Conservation (phyloP, 2,113 vertebrate species). For the Nesogale talazaci region DNA sequence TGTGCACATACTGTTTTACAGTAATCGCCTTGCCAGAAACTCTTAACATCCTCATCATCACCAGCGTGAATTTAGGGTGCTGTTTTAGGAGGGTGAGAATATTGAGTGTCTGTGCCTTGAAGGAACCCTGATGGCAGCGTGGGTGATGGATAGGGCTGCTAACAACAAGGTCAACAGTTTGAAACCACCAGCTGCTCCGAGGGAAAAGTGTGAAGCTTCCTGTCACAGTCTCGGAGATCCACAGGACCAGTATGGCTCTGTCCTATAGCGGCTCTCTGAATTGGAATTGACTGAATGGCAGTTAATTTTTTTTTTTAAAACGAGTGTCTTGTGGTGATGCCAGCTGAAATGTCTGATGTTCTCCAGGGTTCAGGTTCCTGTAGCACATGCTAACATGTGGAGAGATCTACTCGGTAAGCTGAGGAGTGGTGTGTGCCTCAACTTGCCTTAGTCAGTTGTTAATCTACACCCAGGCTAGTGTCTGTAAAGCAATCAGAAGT, state of each 20-base stretch:
- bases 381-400: not conserved
- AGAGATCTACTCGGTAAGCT: too few relatives aligned
- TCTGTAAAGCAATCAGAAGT: not conserved
- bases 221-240: too few relatives aligned
- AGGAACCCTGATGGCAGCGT: too few relatives aligned
- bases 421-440: fast-evolving
- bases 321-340: not conserved
- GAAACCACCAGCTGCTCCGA: too few relatives aligned
- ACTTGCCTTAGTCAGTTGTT: not conserved
- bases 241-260: too few relatives aligned
- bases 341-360: not conserved
- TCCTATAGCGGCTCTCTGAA: too few relatives aligned
- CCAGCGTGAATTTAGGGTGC: not conserved
- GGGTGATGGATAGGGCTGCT: too few relatives aligned
- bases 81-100: not conserved
- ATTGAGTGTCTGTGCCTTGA: not conserved
- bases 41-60: not conserved
- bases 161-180: too few relatives aligned
- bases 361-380: not conserved
- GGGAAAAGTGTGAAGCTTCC: too few relatives aligned
- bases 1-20: fast-evolving
- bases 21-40: not conserved
- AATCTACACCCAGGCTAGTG: too few relatives aligned
- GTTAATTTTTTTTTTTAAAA: too few relatives aligned
- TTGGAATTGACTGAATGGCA: too few relatives aligned